phyloP scores from a whole-genome alignment of 2,888 invertebrate species.

The Xylophagus ater region DNA sequence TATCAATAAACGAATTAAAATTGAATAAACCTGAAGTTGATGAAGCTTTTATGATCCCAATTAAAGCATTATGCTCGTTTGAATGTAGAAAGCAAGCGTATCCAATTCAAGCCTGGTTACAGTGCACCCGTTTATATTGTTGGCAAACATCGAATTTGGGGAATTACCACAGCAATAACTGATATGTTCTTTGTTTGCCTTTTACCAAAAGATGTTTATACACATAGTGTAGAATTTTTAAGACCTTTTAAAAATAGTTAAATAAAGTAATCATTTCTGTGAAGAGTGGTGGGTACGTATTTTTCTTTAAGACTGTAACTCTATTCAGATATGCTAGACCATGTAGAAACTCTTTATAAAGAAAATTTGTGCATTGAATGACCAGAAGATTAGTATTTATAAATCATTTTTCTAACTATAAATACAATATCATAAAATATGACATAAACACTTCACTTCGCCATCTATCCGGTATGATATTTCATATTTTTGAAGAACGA shows the following conservation, averaged over 20 bases:
- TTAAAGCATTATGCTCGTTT: conserved; percentile 53
- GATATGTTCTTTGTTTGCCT: conserved; percentile 57
- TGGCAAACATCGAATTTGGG: conserved; percentile 58
- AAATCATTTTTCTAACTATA: no score
- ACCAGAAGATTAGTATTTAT: no score
- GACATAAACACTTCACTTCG: no score
- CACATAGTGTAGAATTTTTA: conserved; percentile 39
- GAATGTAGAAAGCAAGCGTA: conserved; percentile 50
- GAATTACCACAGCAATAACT: conserved; percentile 65
- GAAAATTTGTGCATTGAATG: no score
- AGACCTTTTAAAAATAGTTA: conserved; percentile 16
- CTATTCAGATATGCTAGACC: no score
- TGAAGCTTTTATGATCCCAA: conserved; percentile 57
- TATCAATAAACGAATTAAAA: conserved; percentile 43
- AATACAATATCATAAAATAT: no score
- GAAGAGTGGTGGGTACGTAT: no score
- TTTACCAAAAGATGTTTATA: conserved; percentile 50
- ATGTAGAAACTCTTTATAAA: no score
- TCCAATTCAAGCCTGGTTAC: conserved; percentile 54
- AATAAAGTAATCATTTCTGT: no score
- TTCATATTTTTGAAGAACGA: no score
- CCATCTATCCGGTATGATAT: no score
- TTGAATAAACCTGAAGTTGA: conserved; percentile 63
- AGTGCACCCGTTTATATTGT: conserved; percentile 54
- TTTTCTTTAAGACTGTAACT: no score